Evolutionary conservation across 2,113 vertebrate species (phyloP).

Genomic region (Cricetomys ansorgei): DNA sequence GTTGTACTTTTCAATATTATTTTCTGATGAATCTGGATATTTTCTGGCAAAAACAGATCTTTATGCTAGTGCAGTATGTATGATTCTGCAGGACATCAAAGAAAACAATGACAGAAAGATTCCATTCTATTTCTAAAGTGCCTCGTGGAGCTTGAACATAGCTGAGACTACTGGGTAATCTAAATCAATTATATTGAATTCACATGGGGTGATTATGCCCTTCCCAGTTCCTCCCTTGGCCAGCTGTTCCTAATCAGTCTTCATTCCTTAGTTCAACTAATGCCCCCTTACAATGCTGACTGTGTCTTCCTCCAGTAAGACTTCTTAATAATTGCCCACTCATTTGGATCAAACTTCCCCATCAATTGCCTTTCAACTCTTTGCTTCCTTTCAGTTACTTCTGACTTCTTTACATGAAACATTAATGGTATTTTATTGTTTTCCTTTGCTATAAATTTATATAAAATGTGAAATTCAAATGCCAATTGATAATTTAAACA

Average conservation of each 20-base stretch:
- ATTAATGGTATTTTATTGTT: constrained; percentile 47
- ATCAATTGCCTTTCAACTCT: constrained; percentile 32
- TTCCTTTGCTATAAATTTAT: constrained; percentile 14
- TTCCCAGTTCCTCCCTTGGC: constrained; percentile 47
- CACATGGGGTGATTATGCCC: constrained; percentile 64
- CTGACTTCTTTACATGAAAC: constrained; percentile 52
- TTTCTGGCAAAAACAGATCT: constrained; percentile 45
- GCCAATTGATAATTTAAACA: background rate
- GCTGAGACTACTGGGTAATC: constrained; percentile 64
- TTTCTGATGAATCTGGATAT: constrained; percentile 35
- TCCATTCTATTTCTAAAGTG: constrained; percentile 71
- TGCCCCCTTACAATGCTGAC: constrained; percentile 68
- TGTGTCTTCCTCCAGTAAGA: constrained; percentile 51
- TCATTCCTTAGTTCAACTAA: constrained; percentile 70
- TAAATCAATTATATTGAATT: constrained; percentile 77
- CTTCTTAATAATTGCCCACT: constrained; percentile 75
- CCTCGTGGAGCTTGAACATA: constrained; percentile 51
- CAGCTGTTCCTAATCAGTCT: constrained; percentile 78
- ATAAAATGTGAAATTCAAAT: constrained; percentile 40
- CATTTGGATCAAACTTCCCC: constrained; percentile 48
- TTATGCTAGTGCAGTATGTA: constrained; percentile 39
- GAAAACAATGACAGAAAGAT: constrained; percentile 58
- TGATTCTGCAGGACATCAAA: constrained; percentile 53
- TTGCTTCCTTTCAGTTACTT: constrained; percentile 54
- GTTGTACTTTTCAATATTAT: background rate